Base-by-base conservation (phyloP, 1,140 invertebrate genomes). In the Notospermus geniculatus region DNA sequence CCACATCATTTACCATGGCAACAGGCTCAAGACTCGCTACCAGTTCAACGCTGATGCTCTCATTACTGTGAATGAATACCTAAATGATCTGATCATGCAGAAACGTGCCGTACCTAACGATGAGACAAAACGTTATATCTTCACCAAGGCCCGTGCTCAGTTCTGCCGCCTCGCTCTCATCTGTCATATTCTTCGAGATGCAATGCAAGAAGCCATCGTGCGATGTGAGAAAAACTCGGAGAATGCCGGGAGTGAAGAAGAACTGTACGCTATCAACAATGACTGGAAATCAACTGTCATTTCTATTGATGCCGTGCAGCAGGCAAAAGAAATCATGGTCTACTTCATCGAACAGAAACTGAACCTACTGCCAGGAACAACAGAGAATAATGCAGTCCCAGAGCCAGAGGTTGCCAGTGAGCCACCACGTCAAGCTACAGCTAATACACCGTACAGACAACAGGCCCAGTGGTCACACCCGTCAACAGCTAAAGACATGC, bases 341-440 rank as follows among this genome's bases (percentile, higher is more conserved):
- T 50, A 23, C 25, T 27, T 50, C 46, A 50, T 50, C n/a, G 46
- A 50, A 5, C 46, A 50, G 46, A 50, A 50, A n/a, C n/a, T 50
- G 19, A n/a, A 9, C n/a, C 25, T 50, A 27, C n/a, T 50, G n/a
- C 19, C 19, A 27, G n/a, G n/a, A 9, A 27, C 4, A 5, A 36
- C 32, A 36, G 32, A 36, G 32, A 36, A 15, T 15, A 15, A 7
- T 4, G 5, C 4, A 36, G 5, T 4, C 4, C 32, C 32, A 7
- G 32, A 36, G 15, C 32, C 32, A 36, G 32, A 36, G 32, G 32
- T 36, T 36, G 5, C 32, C 15, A 4, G 32, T 36, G 32, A 36
- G 32, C 32, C 4, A 15, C 32, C 32, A 36, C 4, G 15, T 7
- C 32, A 36, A 15, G 32, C 32, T 36, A 4, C 32, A 36, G 32